phyloP scores from a whole-genome alignment of 2,888 invertebrate species.

The Orthosia cruda region DNA sequence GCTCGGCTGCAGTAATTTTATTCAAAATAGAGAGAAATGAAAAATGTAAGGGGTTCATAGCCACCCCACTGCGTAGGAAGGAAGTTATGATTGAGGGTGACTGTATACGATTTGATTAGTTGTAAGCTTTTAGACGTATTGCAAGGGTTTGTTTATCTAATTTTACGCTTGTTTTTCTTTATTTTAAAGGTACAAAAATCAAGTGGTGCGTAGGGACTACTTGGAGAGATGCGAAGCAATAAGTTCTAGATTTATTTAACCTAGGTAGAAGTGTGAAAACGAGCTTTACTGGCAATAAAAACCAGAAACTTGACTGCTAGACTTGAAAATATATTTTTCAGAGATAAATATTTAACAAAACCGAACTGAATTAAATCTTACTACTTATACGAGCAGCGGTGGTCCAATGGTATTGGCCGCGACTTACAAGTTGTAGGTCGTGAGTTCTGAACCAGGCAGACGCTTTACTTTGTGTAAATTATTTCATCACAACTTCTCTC shows the following conservation, averaged over 20 bases:
- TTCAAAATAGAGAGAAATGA: slow-evolving; percentile 76
- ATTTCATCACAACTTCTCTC: no score
- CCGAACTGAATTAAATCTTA: no score
- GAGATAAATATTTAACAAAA: background rate
- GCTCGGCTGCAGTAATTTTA: slow-evolving; percentile 75
- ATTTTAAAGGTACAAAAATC: background rate
- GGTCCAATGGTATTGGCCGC: no score
- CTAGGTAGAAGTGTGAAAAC: background rate
- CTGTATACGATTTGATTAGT: slow-evolving; percentile 81
- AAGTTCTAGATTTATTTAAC: slow-evolving; percentile 18
- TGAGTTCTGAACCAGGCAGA: no score
- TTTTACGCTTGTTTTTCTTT: slow-evolving; percentile 32
- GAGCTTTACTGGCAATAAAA: background rate
- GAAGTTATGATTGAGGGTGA: slow-evolving; percentile 82
- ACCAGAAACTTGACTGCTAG: background rate
- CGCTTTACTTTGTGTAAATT: no score
- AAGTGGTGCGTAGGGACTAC: slow-evolving; percentile 20
- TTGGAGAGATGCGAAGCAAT: slow-evolving; percentile 1
- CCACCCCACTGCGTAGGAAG: slow-evolving; percentile 71
- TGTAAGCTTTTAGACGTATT: slow-evolving; percentile 75
- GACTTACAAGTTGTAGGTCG: no score
- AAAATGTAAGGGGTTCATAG: slow-evolving; percentile 73
- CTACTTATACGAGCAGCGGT: no score
- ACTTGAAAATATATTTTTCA: background rate
- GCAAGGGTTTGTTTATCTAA: slow-evolving; percentile 48